Conservation (phyloP, 2,888 invertebrate species). For the Chrysolina haemoptera region DNA sequence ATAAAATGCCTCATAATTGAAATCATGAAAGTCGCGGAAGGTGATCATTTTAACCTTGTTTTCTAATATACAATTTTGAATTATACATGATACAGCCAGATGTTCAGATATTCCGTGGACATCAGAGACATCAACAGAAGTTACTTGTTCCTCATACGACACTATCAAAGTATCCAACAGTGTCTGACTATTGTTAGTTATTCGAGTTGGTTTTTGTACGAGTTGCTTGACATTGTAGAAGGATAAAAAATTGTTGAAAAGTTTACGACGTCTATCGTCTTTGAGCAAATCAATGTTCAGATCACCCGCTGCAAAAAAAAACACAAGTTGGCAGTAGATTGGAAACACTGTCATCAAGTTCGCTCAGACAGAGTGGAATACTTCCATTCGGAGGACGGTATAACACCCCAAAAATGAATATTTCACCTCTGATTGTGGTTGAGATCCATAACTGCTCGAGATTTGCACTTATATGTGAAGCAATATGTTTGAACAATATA, state of each 20-base stretch:
- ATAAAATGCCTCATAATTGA: slow-evolving; percentile 8
- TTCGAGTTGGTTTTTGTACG: slow-evolving; percentile 22
- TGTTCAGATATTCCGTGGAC: slow-evolving; percentile 23
- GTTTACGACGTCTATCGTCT: slow-evolving; percentile 2
- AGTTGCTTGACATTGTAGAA: slow-evolving; percentile 19
- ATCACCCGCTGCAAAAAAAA: slow-evolving; percentile 25
- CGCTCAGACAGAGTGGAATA: too few species aligned
- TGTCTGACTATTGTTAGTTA: not conserved
- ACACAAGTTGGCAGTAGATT: slow-evolving; percentile 10
- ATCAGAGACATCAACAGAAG: slow-evolving; percentile 20
- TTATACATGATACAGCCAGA: slow-evolving; percentile 3
- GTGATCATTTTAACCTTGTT: slow-evolving; percentile 22
- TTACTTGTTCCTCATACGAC: slow-evolving; percentile 8
- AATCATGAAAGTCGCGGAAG: too few species aligned
- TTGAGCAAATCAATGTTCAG: slow-evolving; percentile 20
- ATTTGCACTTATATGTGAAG: slow-evolving; percentile 17
- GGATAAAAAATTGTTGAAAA: slow-evolving; percentile 20
- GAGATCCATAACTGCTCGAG: slow-evolving; percentile 16
- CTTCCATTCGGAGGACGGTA: slow-evolving; percentile 12
- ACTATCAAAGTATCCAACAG: not conserved
- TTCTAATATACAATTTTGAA: slow-evolving; percentile 13
- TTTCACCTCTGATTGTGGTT: slow-evolving; percentile 6
- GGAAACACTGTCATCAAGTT: slow-evolving; percentile 8
- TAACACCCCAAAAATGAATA: slow-evolving; percentile 10
- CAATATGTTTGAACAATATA: not conserved